phyloP scores from a whole-genome alignment of 2,113 vertebrate genomes.

The Electrona antarctica region DNA sequence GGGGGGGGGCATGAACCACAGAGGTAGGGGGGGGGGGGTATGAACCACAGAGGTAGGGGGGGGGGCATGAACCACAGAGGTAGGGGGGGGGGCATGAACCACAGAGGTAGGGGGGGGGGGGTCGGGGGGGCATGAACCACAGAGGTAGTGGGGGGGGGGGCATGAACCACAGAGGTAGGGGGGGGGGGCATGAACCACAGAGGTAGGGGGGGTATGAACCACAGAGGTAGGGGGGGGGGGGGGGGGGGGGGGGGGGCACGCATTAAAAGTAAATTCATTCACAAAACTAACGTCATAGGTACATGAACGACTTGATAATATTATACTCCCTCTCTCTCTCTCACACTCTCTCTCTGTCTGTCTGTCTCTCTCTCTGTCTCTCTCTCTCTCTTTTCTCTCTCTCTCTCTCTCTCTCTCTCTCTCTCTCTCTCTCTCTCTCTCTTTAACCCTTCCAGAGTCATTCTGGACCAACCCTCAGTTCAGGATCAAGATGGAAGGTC shows the following conservation, averaged over 20 bases:
- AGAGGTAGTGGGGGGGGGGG: slow-evolving; percentile 68
- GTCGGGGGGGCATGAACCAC: slow-evolving; percentile 65
- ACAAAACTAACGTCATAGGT: not conserved
- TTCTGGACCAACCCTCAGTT: slow-evolving; percentile 77
- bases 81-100: slow-evolving; percentile 65
- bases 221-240: too few species aligned
- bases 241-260: too few species aligned
- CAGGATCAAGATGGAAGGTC: slow-evolving; percentile 41
- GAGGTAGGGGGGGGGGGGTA: slow-evolving; percentile 67
- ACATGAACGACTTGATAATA: not conserved
- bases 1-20: slow-evolving; percentile 62
- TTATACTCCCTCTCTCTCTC: not conserved
- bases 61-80: too few species aligned
- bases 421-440: not conserved
- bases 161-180: slow-evolving; percentile 49
- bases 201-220: slow-evolving; percentile 59
- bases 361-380: not conserved
- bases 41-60: slow-evolving; percentile 47
- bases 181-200: slow-evolving; percentile 60
- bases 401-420: not conserved
- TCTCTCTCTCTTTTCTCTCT: not conserved
- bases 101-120: slow-evolving; percentile 51
- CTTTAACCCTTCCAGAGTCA: slow-evolving; percentile 21
- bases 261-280: not conserved
- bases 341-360: not conserved